Evolutionary conservation across 2,797 vertebrate genomes (phyloP), one percentile per base, ranked within the genome.

Genomic region (Lagodon rhomboides): DNA sequence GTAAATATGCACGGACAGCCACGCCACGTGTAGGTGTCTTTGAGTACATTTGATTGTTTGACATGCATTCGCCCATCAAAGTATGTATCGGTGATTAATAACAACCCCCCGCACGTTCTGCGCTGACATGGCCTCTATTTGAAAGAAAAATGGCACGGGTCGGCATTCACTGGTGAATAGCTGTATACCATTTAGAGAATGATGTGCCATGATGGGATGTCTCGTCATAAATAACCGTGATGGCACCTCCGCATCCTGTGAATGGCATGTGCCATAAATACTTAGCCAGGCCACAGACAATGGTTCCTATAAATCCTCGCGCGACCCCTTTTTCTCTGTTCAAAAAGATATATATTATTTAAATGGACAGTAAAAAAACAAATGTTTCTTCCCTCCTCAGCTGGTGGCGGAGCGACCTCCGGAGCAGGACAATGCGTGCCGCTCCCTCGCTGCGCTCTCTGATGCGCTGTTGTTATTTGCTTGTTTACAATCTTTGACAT

Each of bases 401-500:
- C 68, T 68, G 83, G 71, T 23, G 60, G 64, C 77, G 69, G 79
- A 62, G 77, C 83, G 78, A 79, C 77, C 81, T 88, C 51, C 49
- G 2, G 61, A 78, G 80, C 68, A 80, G 82, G 78, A 77, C 74
- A 55, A 30, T 75, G 68, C 67, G 67, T 69, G 73, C 84, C 2
- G 53, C 69, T 75, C 80, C 79, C 62, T 83, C 64, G 27, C 84
- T 89, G 82, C 76, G 84, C 84, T 84, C 86, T 86, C 87, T 84
- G 74, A 82, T 89, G 87, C 80, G 43, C 89, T 96, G 94, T 95
- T 95, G 94, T 95, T 96, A 94, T 96, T 95, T 96, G 92, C 94
- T 94, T 95, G 94, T 95, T 96, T 96, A 95, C 94, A 92, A 88
- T 92, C 91, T 93, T 92, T 94, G 93, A 95, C 94, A 93, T 94